These are phyloP conservation scores for Papilio helenus DNA, from an alignment of 1,140 invertebrate species.

Conservation along the genomic window DNA sequence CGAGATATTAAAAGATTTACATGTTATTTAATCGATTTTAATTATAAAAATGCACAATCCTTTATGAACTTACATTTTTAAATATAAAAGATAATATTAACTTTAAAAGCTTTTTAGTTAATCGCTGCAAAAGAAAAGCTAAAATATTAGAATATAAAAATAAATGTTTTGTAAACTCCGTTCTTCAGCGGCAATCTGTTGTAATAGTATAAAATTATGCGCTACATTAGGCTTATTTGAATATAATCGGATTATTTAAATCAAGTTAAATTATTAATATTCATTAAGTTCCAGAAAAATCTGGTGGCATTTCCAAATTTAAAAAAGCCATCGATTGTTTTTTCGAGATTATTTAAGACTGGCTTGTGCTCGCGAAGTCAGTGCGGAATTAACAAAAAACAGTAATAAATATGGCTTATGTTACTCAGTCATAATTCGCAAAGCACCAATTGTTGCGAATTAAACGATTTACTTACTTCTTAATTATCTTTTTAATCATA, in stretches of 20 bases:
- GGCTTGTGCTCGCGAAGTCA: too few species aligned
- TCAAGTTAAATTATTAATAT: constrained; percentile 30
- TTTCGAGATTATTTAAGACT: not conserved
- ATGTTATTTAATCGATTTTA: not conserved
- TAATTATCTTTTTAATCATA: too few species aligned
- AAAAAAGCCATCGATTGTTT: not conserved
- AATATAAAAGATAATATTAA: too few species aligned
- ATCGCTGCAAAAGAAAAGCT: not conserved
- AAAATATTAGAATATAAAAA: not conserved
- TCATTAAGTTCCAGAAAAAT: constrained; percentile 16
- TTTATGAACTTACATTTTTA: too few species aligned
- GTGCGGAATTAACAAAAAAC: too few species aligned
- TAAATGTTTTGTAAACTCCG: constrained; percentile 2
- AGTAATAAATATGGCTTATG: too few species aligned
- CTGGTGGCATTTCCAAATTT: not conserved
- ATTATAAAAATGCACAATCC: too few species aligned
- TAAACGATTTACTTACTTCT: too few species aligned
- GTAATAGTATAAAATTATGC: constrained; percentile 31
- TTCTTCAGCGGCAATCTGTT: constrained; percentile 5
- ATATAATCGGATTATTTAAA: constrained; percentile 36
- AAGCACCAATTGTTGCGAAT: too few species aligned
- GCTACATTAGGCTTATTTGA: constrained; percentile 30
- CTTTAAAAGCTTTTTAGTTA: not conserved
- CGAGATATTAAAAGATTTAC: not conserved
- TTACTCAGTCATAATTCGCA: too few species aligned